Percentiles rank a stretch among this genome's conserved stretches.
Evolutionary conservation across 2,113 vertebrate species (phyloP).

Genomic region (Dromaius novaehollandiae): DNA sequence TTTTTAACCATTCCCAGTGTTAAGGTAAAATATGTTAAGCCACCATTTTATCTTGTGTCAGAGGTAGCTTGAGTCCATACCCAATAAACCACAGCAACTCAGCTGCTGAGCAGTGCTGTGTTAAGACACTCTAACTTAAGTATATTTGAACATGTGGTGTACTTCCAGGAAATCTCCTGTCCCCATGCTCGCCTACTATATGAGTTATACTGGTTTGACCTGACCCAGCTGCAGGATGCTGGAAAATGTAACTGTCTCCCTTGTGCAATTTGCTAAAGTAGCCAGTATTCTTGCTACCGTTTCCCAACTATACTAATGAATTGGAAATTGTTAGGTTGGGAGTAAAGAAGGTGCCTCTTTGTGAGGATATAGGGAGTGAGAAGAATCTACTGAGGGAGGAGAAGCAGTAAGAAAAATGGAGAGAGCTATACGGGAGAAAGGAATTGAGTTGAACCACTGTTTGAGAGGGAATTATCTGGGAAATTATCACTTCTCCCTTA

Average conservation of each 20-base stretch:
- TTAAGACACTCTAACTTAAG: neutral
- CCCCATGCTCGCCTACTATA: neutral
- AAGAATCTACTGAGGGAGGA: fast-evolving
- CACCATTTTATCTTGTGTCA: neutral
- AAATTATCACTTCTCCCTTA: neutral
- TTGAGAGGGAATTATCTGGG: neutral
- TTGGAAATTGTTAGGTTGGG: neutral
- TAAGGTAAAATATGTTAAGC: neutral
- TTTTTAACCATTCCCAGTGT: neutral
- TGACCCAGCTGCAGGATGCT: neutral
- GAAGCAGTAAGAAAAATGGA: neutral
- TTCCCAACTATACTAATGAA: neutral
- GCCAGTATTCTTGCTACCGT: neutral
- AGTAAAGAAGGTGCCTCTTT: neutral
- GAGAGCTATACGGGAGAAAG: neutral
- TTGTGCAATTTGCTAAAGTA: neutral
- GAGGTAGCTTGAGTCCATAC: neutral
- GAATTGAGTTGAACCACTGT: neutral
- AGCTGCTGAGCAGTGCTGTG: neutral
- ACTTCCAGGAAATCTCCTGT: neutral
- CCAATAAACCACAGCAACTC: neutral
- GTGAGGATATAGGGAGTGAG: neutral
- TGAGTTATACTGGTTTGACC: neutral
- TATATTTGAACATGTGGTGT: neutral
- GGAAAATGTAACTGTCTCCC: neutral